A percentile compares a stretch with the other conserved stretches of the same genome.
phyloP scores from a whole-genome alignment of 2,888 invertebrate species.

The Dioctria rufipes region DNA sequence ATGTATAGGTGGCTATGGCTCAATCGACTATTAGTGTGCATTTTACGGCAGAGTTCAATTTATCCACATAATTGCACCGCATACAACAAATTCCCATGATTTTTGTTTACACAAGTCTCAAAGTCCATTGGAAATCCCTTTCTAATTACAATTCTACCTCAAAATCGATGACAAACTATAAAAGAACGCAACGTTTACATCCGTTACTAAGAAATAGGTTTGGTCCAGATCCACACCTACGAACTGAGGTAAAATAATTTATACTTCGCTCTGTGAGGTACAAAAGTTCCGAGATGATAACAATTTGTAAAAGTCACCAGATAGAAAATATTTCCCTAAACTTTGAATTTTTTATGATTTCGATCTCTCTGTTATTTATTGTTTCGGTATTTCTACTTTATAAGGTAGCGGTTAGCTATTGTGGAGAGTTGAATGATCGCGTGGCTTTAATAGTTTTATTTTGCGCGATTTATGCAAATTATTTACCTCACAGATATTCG shows the following conservation, averaged over 20 bases:
- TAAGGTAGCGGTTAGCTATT: background rate
- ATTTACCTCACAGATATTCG: background rate
- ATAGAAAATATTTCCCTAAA: background rate
- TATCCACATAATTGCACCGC: no score
- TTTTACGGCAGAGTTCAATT: no score
- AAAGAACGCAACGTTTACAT: background rate
- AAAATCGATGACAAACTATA: no score
- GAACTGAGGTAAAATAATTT: no score
- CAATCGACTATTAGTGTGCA: no score
- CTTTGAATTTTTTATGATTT: no score
- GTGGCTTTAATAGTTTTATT: background rate
- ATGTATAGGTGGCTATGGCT: no score
- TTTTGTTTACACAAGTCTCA: no score
- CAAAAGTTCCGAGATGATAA: background rate
- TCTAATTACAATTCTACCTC: background rate
- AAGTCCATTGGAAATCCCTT: background rate
- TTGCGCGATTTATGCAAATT: background rate
- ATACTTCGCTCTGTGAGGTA: no score
- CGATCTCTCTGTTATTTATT: background rate
- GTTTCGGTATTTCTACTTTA: background rate
- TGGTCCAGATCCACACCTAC: background rate
- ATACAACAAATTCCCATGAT: no score
- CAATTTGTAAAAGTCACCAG: background rate
- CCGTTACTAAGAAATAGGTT: background rate
- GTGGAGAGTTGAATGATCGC: slow-evolving; percentile 5